Evolutionary conservation across 2,113 vertebrate genomes (phyloP), one percentile per base, ranked within the genome.

Genomic region (Machaerirhynchus nigripectus): DNA sequence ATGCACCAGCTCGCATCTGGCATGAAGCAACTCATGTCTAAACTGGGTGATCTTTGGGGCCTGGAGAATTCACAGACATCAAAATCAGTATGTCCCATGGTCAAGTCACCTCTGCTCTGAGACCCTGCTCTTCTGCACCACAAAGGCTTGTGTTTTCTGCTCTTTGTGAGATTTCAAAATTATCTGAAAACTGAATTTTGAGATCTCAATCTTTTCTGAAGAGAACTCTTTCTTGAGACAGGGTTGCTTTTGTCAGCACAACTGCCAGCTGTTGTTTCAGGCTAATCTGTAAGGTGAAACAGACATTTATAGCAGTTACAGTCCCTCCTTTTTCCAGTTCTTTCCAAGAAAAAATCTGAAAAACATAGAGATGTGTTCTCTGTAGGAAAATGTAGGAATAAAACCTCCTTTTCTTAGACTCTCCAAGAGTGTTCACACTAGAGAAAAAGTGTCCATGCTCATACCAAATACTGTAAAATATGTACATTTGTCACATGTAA

Each of bases 41-140:
- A 91, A 52, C 8, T 44, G 47, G 18, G 39, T 1, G 5, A 8
- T 49, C 65, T 69, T 44, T 78, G 35, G 47, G 47, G 42, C 39
- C 39, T 50, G 50, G 39, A 77, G 46, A n/a, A 37, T 57, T 80
- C 64, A 19, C 1, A 10, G 39, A 26, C 31, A 20, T n/a, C 35
- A 40, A 56, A 85, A 59, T 42, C 64, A 64, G 1, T 6, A 0
- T 6, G 19, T n/a, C 8, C 37, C 4, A 0, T 10, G 9, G 35
- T n/a, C n/a, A 52, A 11, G 42, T 39, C 18, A 21, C 26, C 21
- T 37, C 10, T 37, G 10, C 37, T 68, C n/a, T 4, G 7, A 71
- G 18, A 16, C 50, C 28, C 16, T 84, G 49, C 33, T 67, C 26
- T 18, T 60, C 52, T 59, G 31, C 15, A 6, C 8, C 31, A 13